A percentile compares a stretch with the other conserved stretches of the same genome.
phyloP scores from a whole-genome alignment of 2,113 vertebrate species.

The Odobenus rosmarus region DNA sequence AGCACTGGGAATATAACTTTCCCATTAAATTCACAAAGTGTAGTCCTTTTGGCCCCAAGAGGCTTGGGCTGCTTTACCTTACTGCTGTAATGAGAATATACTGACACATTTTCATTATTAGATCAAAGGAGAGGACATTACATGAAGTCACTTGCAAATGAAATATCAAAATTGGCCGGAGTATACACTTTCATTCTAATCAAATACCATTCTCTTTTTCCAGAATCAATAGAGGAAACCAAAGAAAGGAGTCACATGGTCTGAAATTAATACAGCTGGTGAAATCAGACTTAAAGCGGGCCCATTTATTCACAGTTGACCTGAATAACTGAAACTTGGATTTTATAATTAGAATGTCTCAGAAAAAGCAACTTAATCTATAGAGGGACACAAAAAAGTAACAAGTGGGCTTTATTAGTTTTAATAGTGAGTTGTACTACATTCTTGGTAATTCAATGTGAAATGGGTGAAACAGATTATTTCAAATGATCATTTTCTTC shows the following conservation, averaged over 20 bases:
- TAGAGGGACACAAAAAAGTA: neutral
- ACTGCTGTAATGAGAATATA: conserved; percentile 75
- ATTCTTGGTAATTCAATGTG: conserved; percentile 42
- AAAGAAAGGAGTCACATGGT: conserved; percentile 65
- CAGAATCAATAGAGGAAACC: conserved; percentile 79
- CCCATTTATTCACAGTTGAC: conserved; percentile 63
- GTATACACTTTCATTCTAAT: conserved; percentile 74
- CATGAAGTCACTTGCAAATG: conserved; percentile 76
- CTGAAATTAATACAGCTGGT: conserved; percentile 75
- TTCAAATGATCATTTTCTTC: neutral
- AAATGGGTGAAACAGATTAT: neutral
- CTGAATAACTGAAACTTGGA: conserved; percentile 65
- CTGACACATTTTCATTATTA: conserved; percentile 81
- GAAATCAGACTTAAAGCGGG: conserved; percentile 72
- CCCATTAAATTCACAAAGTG: conserved; percentile 67
- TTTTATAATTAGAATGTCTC: conserved; percentile 71
- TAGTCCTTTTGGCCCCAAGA: conserved; percentile 36
- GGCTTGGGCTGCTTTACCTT: conserved; percentile 58
- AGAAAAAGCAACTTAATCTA: conserved; percentile 39
- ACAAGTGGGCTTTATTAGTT: neutral
- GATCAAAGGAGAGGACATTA: conserved; percentile 75
- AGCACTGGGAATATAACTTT: neutral
- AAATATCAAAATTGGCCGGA: conserved; percentile 79
- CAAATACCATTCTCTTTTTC: conserved; percentile 69
- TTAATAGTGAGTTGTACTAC: neutral